Conservation (phyloP, 2,797 vertebrate genomes). For the Poecilia gillii region DNA sequence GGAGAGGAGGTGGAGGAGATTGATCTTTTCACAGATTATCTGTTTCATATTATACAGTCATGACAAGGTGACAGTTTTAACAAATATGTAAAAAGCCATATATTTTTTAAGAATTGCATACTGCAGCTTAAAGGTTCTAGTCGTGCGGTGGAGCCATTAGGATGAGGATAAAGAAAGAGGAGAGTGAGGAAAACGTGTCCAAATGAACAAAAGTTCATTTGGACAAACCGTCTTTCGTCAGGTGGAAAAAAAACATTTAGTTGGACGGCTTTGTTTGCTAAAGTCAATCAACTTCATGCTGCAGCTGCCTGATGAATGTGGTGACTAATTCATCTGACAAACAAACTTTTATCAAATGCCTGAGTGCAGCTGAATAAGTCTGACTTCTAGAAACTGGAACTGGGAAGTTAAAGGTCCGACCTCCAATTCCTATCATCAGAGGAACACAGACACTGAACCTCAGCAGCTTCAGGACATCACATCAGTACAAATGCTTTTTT, state of each 20-base stretch:
- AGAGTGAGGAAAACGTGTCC: neutral
- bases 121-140: neutral
- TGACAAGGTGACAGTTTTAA: too few relatives aligned
- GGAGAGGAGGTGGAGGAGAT: too few relatives aligned
- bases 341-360: neutral
- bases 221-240: neutral
- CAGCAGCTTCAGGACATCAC: neutral
- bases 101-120: too few relatives aligned
- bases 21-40: too few relatives aligned
- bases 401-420: neutral
- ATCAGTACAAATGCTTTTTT: neutral
- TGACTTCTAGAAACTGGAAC: neutral
- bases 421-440: neutral
- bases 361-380: neutral
- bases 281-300: constrained; percentile 1
- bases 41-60: too few relatives aligned
- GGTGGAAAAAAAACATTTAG: neutral
- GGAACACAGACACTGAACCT: neutral
- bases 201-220: neutral
- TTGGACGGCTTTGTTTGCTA: neutral
- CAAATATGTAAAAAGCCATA: too few relatives aligned
- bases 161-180: neutral
- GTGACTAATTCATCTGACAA: neutral
- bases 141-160: neutral
- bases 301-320: neutral